Evolutionary conservation across 2,888 invertebrate genomes (phyloP).

Genomic region (Taenaris catops): DNA sequence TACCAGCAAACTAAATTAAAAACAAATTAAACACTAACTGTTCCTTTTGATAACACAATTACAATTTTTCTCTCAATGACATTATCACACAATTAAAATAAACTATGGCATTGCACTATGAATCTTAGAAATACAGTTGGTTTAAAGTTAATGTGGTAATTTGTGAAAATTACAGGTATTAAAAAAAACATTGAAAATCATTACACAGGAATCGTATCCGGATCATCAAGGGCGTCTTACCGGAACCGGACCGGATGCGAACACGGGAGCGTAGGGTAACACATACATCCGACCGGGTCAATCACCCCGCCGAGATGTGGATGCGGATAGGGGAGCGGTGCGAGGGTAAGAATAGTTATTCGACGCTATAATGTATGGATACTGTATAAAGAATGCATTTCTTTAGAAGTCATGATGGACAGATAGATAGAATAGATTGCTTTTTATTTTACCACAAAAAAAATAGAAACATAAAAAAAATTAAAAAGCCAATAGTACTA

Average conservation of each 20-base stretch:
- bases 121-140: too few species aligned
- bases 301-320: constrained; percentile 41
- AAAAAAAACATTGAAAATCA: constrained; percentile 15
- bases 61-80: too few species aligned
- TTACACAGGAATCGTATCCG: constrained; percentile 24
- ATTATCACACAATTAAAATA: too few species aligned
- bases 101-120: too few species aligned
- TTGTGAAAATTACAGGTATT: too few species aligned
- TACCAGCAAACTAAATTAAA: too few species aligned
- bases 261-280: constrained; percentile 43
- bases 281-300: constrained; percentile 49
- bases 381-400: constrained; percentile 2
- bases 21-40: too few species aligned
- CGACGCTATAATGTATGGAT: background rate
- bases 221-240: constrained; percentile 27
- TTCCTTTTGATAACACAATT: too few species aligned
- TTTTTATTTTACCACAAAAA: background rate
- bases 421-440: background rate
- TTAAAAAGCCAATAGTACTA: too few species aligned
- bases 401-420: background rate
- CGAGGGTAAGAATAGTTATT: constrained; percentile 28
- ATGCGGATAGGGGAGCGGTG: constrained; percentile 20
- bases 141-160: too few species aligned
- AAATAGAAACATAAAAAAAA: background rate
- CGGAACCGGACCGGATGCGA: constrained; percentile 53